Percentiles rank a stretch among this genome's conserved stretches.
phyloP scores from a whole-genome alignment of 2,888 invertebrate species.

The Limnephilus auricula region DNA sequence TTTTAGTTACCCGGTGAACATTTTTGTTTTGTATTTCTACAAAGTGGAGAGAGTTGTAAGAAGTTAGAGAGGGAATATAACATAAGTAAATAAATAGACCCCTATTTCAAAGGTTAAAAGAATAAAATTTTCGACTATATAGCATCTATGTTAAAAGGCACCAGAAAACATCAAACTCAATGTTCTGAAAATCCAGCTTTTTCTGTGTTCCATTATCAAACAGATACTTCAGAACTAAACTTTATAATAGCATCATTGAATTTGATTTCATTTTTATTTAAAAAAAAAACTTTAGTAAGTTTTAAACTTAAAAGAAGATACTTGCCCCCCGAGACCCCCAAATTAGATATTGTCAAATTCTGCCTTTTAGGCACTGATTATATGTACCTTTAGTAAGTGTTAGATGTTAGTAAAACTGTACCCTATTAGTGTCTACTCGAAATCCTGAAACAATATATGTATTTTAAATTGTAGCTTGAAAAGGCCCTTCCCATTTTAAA shows the following conservation, averaged over 20 bases:
- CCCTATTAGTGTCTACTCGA: background rate
- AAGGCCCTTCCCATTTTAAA: background rate
- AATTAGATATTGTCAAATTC: background rate
- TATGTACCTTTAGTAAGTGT: background rate
- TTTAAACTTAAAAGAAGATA: background rate
- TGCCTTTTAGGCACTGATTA: background rate
- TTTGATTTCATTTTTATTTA: no score
- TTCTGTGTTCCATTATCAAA: no score
- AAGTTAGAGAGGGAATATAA: no score
- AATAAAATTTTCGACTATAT: no score
- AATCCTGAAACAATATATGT: background rate
- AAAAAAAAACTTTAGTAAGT: background rate
- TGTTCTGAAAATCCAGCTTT: no score
- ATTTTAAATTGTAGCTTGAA: background rate
- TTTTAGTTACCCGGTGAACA: background rate
- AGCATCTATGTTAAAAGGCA: no score
- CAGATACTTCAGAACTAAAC: no score
- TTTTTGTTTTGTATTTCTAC: background rate
- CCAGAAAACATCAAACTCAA: no score
- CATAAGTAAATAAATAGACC: no score
- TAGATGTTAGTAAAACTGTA: background rate
- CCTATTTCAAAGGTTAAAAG: no score
- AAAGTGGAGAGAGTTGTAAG: background rate
- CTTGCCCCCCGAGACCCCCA: background rate
- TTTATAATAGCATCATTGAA: no score